Percentiles rank a stretch among this genome's conserved stretches.
These are phyloP conservation scores for Acinonyx jubatus DNA, from an alignment of 2,113 vertebrate genomes.

Conservation along the genomic window DNA sequence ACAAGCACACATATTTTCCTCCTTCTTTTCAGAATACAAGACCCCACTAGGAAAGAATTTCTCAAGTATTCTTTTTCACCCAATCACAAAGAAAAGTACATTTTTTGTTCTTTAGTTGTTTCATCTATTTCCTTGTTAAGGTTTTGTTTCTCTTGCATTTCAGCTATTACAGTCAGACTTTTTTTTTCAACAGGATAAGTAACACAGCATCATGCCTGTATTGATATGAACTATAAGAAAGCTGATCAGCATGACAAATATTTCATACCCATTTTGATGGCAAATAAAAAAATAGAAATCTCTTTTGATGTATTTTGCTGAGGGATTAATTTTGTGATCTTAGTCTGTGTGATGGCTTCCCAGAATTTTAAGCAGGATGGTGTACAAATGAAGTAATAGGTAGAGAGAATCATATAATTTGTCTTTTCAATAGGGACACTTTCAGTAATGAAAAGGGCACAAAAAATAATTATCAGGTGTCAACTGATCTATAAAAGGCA, in stretches of 20 bases:
- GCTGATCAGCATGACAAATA: not conserved
- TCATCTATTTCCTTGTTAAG: not conserved
- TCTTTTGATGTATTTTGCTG: not conserved
- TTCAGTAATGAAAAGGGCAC: not conserved
- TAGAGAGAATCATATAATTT: not conserved
- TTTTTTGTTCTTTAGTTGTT: not conserved
- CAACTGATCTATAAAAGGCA: not conserved
- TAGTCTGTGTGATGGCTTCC: not conserved
- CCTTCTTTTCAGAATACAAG: not conserved
- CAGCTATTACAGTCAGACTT: not conserved
- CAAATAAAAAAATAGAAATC: not conserved
- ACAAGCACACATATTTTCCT: not conserved
- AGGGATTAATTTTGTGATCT: not conserved
- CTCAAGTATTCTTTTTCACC: not conserved
- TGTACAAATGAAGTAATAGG: not conserved
- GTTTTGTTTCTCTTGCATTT: conserved; percentile 18
- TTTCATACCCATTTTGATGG: not conserved
- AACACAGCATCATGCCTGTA: not conserved
- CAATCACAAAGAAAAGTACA: not conserved
- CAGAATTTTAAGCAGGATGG: not conserved
- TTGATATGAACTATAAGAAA: not conserved
- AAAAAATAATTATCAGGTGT: not conserved
- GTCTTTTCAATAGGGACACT: not conserved
- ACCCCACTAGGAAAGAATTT: not conserved
- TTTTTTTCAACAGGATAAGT: not conserved